phyloP scores from a whole-genome alignment of 2,113 vertebrate genomes.

The Brachyhypopomus gauderio region DNA sequence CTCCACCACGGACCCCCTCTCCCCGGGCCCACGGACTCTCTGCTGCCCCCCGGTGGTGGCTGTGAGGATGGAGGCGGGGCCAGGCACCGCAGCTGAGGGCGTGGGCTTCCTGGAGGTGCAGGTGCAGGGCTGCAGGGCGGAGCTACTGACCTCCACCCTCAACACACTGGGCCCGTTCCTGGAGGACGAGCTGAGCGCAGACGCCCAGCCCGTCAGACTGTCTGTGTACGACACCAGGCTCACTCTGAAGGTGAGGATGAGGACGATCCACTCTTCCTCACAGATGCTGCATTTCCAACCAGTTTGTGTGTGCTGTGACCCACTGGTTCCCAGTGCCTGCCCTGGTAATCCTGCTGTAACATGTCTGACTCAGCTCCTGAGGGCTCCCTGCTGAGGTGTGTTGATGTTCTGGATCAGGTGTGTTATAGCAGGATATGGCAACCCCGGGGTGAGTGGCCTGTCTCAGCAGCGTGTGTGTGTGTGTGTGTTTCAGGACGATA shows the following conservation, averaged over 20 bases:
- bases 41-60: slow-evolving; percentile 66
- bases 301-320: too few relatives aligned
- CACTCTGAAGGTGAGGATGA: slow-evolving; percentile 80
- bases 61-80: slow-evolving; percentile 81
- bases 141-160: slow-evolving; percentile 84
- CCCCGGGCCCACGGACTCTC: slow-evolving; percentile 44
- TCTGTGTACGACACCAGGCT: slow-evolving; percentile 81
- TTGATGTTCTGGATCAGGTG: too few relatives aligned
- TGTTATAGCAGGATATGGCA: too few relatives aligned
- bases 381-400: too few relatives aligned
- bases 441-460: too few relatives aligned
- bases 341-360: too few relatives aligned
- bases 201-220: slow-evolving; percentile 87
- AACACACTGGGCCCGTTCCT: slow-evolving; percentile 87
- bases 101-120: slow-evolving; percentile 81
- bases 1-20: slow-evolving; percentile 22
- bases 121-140: slow-evolving; percentile 73
- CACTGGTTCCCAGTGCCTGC: too few relatives aligned
- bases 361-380: too few relatives aligned
- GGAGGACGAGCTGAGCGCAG: slow-evolving; percentile 87
- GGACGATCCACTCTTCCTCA: too few relatives aligned
- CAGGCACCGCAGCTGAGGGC: slow-evolving; percentile 72
- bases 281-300: too few relatives aligned
- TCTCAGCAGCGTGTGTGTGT: neutral
- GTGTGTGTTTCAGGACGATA: slow-evolving; percentile 80